Conservation (phyloP, 2,888 invertebrate genomes). For the Synanthedon myopaeformis region DNA sequence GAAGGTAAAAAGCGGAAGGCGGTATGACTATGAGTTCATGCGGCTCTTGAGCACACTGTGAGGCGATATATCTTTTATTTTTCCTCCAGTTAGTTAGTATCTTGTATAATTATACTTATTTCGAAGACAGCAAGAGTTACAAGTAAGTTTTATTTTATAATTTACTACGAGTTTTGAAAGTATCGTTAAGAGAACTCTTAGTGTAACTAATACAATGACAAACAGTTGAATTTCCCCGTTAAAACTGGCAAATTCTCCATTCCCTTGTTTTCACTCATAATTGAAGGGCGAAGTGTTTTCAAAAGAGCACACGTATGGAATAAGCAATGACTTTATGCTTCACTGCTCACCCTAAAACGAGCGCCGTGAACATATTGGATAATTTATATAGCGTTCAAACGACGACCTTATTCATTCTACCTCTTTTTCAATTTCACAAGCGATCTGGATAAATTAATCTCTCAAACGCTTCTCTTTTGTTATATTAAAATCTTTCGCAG, state of each 20-base stretch:
- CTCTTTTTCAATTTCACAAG: conserved; percentile 10
- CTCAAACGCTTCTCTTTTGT: not conserved
- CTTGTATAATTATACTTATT: no score
- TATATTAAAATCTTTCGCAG: conserved; percentile 7
- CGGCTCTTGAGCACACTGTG: no score
- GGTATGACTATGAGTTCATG: no score
- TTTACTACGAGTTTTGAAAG: no score
- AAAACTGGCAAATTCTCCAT: not conserved
- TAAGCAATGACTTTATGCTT: conserved; percentile 22
- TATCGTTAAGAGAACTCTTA: no score
- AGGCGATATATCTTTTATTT: no score
- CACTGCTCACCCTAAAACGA: conserved; percentile 14
- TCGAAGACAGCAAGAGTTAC: no score
- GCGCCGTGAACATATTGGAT: conserved; percentile 2
- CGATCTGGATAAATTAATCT: conserved; percentile 9
- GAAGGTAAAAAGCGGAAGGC: no score
- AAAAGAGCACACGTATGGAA: conserved; percentile 21
- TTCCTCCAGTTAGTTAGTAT: no score
- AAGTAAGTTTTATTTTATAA: no score
- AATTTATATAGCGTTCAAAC: conserved; percentile 15
- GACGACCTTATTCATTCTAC: not conserved
- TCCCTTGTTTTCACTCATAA: conserved; percentile 4
- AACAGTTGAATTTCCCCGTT: not conserved
- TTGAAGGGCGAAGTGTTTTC: conserved; percentile 10
- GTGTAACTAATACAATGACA: no score